These are phyloP conservation scores for Ormia ochracea DNA, from an alignment of 2,888 invertebrate genomes.

Conservation along the genomic window DNA sequence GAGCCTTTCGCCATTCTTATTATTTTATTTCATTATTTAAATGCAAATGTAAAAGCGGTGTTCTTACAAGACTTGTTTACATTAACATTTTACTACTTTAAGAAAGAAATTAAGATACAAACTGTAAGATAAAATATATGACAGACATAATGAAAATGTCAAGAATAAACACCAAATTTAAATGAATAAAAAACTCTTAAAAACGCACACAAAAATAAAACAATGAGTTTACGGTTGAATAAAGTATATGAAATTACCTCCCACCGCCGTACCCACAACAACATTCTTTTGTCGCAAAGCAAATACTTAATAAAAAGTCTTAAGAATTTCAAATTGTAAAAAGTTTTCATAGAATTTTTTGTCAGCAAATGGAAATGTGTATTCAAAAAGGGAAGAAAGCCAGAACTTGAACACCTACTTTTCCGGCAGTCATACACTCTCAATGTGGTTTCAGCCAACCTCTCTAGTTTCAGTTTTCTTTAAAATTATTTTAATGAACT, in stretches of 20 bases:
- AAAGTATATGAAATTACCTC: neutral
- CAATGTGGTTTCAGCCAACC: neutral
- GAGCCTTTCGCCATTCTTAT: neutral
- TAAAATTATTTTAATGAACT: conserved; percentile 37
- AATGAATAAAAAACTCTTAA: conserved; percentile 11
- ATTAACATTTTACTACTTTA: conserved; percentile 46
- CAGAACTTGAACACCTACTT: conserved; percentile 1
- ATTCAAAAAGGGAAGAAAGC: too few relatives aligned
- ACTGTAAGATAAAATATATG: conserved; percentile 46
- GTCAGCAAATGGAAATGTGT: neutral
- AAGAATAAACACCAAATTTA: conserved; percentile 57
- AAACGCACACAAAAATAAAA: neutral
- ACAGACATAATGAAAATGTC: conserved; percentile 56
- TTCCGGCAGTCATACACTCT: neutral
- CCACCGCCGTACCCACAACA: neutral
- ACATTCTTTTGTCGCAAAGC: neutral
- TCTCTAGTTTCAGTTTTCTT: neutral
- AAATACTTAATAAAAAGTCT: neutral
- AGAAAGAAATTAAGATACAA: conserved; percentile 52
- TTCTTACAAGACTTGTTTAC: conserved; percentile 35
- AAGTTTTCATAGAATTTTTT: conserved; percentile 12
- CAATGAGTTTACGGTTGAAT: neutral
- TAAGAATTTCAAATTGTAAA: neutral
- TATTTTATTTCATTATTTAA: conserved; percentile 16
- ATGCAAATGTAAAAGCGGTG: conserved; percentile 46